Conservation (phyloP, 2,797 vertebrate genomes). For the Lates japonicus region DNA sequence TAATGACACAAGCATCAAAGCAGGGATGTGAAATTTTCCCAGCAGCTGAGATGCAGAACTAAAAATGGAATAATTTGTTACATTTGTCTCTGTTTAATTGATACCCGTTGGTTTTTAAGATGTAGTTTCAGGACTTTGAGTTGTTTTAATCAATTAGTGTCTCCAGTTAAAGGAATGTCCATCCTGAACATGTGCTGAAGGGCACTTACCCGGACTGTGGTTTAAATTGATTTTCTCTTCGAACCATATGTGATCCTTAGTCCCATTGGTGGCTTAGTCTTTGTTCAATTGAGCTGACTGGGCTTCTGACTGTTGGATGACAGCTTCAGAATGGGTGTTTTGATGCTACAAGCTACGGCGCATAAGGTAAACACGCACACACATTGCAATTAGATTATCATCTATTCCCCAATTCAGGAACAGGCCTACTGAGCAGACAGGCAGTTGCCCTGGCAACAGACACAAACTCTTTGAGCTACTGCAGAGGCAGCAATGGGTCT, state of each 20-base stretch:
- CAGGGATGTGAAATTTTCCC: conserved; percentile 21
- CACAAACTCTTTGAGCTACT: background rate
- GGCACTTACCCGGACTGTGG: background rate
- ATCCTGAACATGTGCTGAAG: background rate
- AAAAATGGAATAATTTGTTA: conserved; percentile 7
- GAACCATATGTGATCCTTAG: background rate
- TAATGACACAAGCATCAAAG: conserved; percentile 24
- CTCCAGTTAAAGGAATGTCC: conserved; percentile 9
- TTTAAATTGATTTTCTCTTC: background rate
- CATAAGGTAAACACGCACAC: too few relatives aligned
- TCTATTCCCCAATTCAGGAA: too few relatives aligned
- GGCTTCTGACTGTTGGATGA: too few relatives aligned
- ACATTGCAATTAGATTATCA: too few relatives aligned
- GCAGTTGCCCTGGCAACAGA: background rate
- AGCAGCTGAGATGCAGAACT: conserved; percentile 8
- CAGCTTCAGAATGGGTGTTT: too few relatives aligned
- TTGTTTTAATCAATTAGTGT: conserved; percentile 16
- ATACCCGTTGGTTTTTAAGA: conserved; percentile 12
- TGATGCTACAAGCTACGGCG: too few relatives aligned
- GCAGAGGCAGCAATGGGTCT: background rate
- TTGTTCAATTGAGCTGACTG: background rate
- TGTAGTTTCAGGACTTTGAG: conserved; percentile 15
- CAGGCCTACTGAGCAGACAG: background rate
- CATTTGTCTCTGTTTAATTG: conserved; percentile 38
- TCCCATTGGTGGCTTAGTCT: background rate